phyloP scores from a whole-genome alignment of 2,113 vertebrate species.

The Spermophilus dauricus region DNA sequence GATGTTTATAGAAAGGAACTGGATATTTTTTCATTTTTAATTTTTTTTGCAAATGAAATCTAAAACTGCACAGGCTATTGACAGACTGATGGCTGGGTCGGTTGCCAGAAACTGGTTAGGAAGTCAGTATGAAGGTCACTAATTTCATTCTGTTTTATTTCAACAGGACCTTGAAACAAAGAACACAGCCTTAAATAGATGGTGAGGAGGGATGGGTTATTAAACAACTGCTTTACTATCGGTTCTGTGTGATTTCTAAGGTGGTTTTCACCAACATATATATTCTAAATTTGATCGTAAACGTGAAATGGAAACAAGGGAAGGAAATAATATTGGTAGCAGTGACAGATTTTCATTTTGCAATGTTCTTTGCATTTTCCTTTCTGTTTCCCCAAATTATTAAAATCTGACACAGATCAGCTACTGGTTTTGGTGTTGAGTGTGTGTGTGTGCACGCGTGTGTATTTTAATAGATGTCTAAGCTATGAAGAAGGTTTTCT shows the following conservation, averaged over 20 bases:
- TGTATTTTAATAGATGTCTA: neutral
- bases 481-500: neutral
- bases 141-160: slow-evolving; percentile 83
- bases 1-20: slow-evolving; percentile 45
- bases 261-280: slow-evolving; percentile 17
- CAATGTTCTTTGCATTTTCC: neutral
- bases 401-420: slow-evolving; percentile 34
- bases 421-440: neutral
- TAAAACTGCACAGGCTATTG: slow-evolving; percentile 65
- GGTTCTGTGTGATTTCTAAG: slow-evolving; percentile 17
- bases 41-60: slow-evolving; percentile 62
- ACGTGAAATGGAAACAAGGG: neutral
- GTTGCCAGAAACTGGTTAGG: slow-evolving; percentile 76
- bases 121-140: slow-evolving; percentile 79
- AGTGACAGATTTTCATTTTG: slow-evolving; percentile 30
- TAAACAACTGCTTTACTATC: slow-evolving; percentile 36
- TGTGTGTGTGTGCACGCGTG: too few species aligned
- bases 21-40: neutral
- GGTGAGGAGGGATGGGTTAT: slow-evolving; percentile 60
- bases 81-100: slow-evolving; percentile 75
- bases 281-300: slow-evolving; percentile 41
- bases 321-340: neutral
- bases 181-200: slow-evolving; percentile 71
- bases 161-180: slow-evolving; percentile 78
- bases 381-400: slow-evolving; percentile 4